A percentile compares a stretch with the other conserved stretches of the same genome.
Evolutionary conservation across 2,797 vertebrate species (phyloP).

Genomic region (Lutjanus argentimaculatus): DNA sequence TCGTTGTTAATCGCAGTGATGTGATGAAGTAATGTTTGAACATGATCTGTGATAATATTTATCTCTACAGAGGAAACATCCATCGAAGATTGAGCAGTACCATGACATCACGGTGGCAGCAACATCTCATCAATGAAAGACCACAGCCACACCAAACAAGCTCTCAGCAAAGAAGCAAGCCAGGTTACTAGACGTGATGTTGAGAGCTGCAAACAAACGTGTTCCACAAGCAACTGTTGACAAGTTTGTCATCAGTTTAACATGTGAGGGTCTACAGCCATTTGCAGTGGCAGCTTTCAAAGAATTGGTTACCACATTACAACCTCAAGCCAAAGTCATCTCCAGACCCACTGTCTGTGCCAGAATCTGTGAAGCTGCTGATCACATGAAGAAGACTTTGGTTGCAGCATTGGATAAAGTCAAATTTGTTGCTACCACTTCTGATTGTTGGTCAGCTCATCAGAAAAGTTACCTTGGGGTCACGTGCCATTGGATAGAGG

Average conservation of each 20-base stretch:
- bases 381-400: background rate
- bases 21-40: constrained; percentile 8
- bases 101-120: constrained; percentile 3
- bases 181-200: background rate
- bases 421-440: background rate
- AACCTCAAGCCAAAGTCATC: constrained; percentile 11
- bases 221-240: background rate
- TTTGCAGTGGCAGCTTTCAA: background rate
- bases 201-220: background rate
- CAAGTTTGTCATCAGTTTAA: constrained; percentile 3
- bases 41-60: background rate
- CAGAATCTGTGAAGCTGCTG: background rate
- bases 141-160: background rate
- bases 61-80: background rate
- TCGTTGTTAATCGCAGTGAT: background rate
- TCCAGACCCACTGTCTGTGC: background rate
- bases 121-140: background rate
- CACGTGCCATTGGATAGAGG: background rate
- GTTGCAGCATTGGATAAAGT: background rate
- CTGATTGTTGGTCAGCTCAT: background rate
- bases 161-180: constrained; percentile 2
- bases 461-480: background rate
- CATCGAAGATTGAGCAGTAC: background rate
- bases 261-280: background rate
- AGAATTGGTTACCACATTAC: background rate